Percentiles rank a stretch among this genome's conserved stretches.
Evolutionary conservation across 2,888 invertebrate species (phyloP).

Genomic region (Orthosia cruda): DNA sequence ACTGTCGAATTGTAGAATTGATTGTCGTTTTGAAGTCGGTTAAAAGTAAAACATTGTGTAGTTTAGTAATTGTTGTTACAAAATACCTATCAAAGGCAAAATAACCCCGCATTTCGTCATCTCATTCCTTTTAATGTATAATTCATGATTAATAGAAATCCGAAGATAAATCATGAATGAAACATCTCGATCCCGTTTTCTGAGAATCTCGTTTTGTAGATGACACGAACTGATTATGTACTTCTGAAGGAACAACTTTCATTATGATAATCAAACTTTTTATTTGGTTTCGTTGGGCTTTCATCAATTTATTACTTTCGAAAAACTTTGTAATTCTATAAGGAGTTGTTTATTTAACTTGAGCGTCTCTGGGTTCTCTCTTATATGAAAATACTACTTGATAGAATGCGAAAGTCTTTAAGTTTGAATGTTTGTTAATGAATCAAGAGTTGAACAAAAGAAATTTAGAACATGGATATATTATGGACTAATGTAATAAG

Average conservation of each 20-base stretch:
- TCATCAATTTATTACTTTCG: neutral
- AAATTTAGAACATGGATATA: no score
- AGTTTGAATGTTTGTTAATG: no score
- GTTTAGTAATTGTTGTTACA: no score
- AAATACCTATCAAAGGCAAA: neutral
- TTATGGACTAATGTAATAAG: no score
- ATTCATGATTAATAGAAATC: conserved; percentile 27
- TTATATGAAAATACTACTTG: neutral
- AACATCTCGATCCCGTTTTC: conserved; percentile 38
- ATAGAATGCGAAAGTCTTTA: no score
- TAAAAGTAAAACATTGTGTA: no score
- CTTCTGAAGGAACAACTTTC: conserved; percentile 27
- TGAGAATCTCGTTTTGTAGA: conserved; percentile 31
- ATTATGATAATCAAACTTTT: conserved; percentile 33
- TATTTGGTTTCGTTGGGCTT: conserved; percentile 22
- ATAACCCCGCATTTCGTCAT: conserved; percentile 23
- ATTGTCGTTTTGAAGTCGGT: no score
- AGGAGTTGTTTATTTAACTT: conserved; percentile 3
- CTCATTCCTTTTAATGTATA: conserved; percentile 29
- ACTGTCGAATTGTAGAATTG: no score
- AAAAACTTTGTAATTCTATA: neutral
- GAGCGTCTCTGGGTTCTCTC: neutral
- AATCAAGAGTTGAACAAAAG: no score
- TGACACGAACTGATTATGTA: conserved; percentile 35
- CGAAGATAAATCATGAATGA: conserved; percentile 46